Conservation (phyloP, 1,140 invertebrate genomes). For the Orussus abietinus region DNA sequence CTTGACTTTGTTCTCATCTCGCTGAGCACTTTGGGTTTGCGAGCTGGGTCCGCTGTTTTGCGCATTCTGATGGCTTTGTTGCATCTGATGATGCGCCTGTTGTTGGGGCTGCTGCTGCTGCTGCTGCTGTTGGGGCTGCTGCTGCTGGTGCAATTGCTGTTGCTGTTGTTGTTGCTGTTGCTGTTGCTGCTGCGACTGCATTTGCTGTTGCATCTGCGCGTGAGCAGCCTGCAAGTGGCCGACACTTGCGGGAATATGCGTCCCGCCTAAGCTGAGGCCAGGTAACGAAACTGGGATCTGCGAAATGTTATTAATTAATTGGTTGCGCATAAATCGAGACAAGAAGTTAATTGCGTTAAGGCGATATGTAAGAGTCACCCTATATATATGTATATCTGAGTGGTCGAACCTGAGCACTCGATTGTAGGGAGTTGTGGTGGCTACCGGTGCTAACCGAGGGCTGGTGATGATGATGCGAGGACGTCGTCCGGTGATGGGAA, state of each 20-base stretch:
- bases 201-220: slow-evolving; percentile 51
- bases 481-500: slow-evolving; percentile 36
- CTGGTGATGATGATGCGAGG: slow-evolving; percentile 46
- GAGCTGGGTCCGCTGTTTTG: slow-evolving; percentile 35
- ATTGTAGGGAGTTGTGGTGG: slow-evolving; percentile 43
- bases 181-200: slow-evolving; percentile 41
- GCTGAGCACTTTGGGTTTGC: slow-evolving; percentile 40
- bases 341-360: slow-evolving; percentile 5
- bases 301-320: neutral
- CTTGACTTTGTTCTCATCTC: slow-evolving; percentile 47
- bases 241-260: slow-evolving; percentile 43
- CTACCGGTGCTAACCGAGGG: slow-evolving; percentile 42
- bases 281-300: slow-evolving; percentile 51
- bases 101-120: slow-evolving; percentile 27
- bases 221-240: slow-evolving; percentile 49
- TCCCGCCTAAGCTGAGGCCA: slow-evolving; percentile 47
- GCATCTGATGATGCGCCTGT: slow-evolving; percentile 46
- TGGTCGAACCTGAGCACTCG: slow-evolving; percentile 49
- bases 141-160: slow-evolving; percentile 10
- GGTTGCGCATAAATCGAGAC: neutral
- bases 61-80: slow-evolving; percentile 42
- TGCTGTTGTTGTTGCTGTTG: slow-evolving; percentile 18
- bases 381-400: slow-evolving; percentile 39
- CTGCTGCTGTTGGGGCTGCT: slow-evolving; percentile 33
- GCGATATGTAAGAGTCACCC: slow-evolving; percentile 9